Percentiles rank a stretch among this genome's conserved stretches.
These are phyloP conservation scores for Allobates femoralis DNA, from an alignment of 2,797 vertebrate genomes.

Conservation along the genomic window DNA sequence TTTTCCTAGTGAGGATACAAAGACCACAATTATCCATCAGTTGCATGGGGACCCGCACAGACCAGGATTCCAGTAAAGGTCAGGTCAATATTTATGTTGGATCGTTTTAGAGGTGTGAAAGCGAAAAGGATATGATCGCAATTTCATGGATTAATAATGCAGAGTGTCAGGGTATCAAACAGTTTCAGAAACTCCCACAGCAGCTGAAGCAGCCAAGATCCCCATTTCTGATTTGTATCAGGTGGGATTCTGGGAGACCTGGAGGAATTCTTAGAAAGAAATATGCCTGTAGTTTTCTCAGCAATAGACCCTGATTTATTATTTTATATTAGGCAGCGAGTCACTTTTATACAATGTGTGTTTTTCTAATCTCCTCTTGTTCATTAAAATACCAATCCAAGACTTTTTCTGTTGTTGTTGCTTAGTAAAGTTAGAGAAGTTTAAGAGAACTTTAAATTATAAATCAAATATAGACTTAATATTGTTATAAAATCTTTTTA, in stretches of 20 bases:
- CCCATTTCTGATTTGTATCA: slow-evolving; percentile 50
- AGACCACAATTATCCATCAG: slow-evolving; percentile 41
- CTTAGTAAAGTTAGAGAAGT: not conserved
- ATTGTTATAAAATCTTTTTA: not conserved
- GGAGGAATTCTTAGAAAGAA: slow-evolving; percentile 36
- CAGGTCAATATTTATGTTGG: slow-evolving; percentile 55
- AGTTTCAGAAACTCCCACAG: slow-evolving; percentile 39
- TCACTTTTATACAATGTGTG: slow-evolving; percentile 6
- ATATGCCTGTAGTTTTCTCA: slow-evolving; percentile 30
- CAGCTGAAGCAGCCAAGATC: slow-evolving; percentile 38
- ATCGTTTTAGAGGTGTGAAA: slow-evolving; percentile 50
- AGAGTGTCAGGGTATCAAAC: slow-evolving; percentile 45
- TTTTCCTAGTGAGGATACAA: slow-evolving; percentile 49
- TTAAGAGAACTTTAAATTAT: not conserved
- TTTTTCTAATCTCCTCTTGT: slow-evolving; percentile 4
- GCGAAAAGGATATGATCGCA: slow-evolving; percentile 35
- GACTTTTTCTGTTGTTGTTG: not conserved
- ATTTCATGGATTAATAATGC: slow-evolving; percentile 54
- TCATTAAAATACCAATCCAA: not conserved
- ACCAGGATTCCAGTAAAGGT: slow-evolving; percentile 46
- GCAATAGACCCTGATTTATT: slow-evolving; percentile 19
- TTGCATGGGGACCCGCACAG: slow-evolving; percentile 40
- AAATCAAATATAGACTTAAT: not conserved
- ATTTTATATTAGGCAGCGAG: not conserved
- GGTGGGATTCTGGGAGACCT: slow-evolving; percentile 39